Percentiles rank a stretch among this genome's conserved stretches.
These are phyloP conservation scores for Henricia sp. DNA, from an alignment of 53 echinoderm and acorn worm species.

Conservation along the genomic window DNA sequence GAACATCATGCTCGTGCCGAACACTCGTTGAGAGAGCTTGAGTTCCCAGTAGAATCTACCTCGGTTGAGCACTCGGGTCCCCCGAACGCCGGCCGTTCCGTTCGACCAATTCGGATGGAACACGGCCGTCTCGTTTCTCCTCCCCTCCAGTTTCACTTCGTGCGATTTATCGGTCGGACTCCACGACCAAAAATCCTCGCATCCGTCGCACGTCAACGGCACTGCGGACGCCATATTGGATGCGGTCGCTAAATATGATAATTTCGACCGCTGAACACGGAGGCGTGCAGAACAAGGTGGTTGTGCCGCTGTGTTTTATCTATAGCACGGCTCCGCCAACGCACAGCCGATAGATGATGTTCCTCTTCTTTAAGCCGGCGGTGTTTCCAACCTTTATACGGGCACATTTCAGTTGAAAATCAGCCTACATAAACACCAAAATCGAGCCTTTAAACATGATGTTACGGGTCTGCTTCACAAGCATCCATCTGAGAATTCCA, in stretches of 20 bases:
- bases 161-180: slow-evolving; percentile 83
- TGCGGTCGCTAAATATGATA: slow-evolving; percentile 2
- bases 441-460: slow-evolving; percentile 2
- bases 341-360: neutral
- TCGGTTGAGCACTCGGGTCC: slow-evolving; percentile 70
- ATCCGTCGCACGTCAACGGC: slow-evolving; percentile 68
- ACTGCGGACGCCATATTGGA: slow-evolving; percentile 64
- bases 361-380: slow-evolving; percentile 19
- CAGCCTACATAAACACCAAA: neutral
- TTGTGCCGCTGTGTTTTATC: slow-evolving; percentile 2
- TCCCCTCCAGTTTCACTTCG: slow-evolving; percentile 75
- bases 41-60: slow-evolving; percentile 93
- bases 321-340: neutral
- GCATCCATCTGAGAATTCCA: slow-evolving; percentile 4
- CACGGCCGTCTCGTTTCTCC: slow-evolving; percentile 64
- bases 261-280: neutral
- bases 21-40: slow-evolving; percentile 73
- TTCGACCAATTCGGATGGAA: slow-evolving; percentile 98
- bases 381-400: slow-evolving; percentile 40
- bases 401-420: slow-evolving; percentile 23
- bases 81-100: slow-evolving; percentile 89
- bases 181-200: slow-evolving; percentile 93
- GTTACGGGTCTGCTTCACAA: neutral
- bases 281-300: slow-evolving; percentile 23
- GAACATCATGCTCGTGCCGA: slow-evolving; percentile 97